Evolutionary conservation across 2,888 invertebrate genomes (phyloP).

Genomic region (Pheosia tremula): DNA sequence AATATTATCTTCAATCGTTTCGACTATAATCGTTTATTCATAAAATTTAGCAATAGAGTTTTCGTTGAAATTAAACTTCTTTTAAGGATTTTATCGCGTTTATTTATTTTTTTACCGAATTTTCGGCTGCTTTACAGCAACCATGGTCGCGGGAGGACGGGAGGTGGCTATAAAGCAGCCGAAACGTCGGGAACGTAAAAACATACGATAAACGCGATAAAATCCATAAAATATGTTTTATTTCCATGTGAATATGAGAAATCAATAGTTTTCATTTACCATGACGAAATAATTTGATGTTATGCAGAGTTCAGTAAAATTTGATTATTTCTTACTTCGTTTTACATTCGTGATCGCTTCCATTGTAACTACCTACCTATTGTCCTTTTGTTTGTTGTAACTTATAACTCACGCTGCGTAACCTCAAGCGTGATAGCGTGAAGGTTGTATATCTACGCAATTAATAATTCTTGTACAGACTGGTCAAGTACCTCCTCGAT

Average conservation of each 20-base stretch:
- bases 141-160: no score
- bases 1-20: not conserved
- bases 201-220: no score
- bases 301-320: not conserved
- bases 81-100: no score
- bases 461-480: not conserved
- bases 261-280: not conserved
- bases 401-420: not conserved
- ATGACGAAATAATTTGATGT: not conserved
- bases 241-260: no score
- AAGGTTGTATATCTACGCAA: conserved; percentile 4
- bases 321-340: not conserved
- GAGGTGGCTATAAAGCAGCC: no score
- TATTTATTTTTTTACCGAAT: no score
- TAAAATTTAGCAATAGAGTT: no score
- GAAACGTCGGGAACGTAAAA: no score
- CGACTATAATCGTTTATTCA: no score
- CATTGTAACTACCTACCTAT: not conserved
- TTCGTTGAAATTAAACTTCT: no score
- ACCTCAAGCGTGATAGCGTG: conserved; percentile 3
- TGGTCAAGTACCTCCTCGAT: not conserved
- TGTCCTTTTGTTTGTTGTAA: not conserved
- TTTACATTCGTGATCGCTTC: not conserved
- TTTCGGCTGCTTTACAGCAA: no score
- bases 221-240: no score